Evolutionary conservation across 1,140 invertebrate genomes (phyloP), one percentile per base, ranked within the genome.

Genomic region (roundworm (Caenorhabditis elegans)): DNA sequence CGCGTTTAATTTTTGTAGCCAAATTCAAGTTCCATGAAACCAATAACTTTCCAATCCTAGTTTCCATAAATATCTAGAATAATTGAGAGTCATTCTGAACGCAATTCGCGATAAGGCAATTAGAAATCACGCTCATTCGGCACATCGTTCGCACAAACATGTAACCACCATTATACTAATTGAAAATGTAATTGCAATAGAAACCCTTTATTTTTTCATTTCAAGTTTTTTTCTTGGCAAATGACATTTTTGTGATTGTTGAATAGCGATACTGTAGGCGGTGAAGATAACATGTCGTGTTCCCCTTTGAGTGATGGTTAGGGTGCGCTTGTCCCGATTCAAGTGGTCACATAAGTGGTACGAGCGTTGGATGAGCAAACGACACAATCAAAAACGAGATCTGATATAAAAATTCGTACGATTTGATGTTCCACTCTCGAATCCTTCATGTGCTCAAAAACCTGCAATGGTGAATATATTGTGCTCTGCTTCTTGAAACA

Each of bases 341-440:
- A 70, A 70, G 60, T 70, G 60, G 60, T 39, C 34, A 70, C 60
- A 70, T 70, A 70, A 70, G 60, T 70, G 60, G 60, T 70, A 70
- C 34, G 60, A 70, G 26, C 28, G 60, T 31, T 31, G 26, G 15
- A 70, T 70, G 34, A 70, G 60, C 60, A 70, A 22, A 13, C 31
- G 34, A 70, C 60, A 70, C 60, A 22, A 39, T 39, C 34, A 36
- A 22, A n/a, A 70, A 70, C 60, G 26, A 70, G 60, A 70, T 70
- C n/a, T 70, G 60, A 39, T 70, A 39, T 34, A 11, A 70, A 10
- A 26, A 22, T 13, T 13, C 15, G 26, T 60, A 15, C 26, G 11
- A 39, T 43, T 19, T 36, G 31, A 65, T 53, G 49, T 53, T 17
- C n/a, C n/a, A n/a, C n/a, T n/a, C n/a, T n/a, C n/a, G n/a, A n/a